Evolutionary conservation across 92 coral and sea anemone genomes (phyloP).

Genomic region (Porites divaricata): DNA sequence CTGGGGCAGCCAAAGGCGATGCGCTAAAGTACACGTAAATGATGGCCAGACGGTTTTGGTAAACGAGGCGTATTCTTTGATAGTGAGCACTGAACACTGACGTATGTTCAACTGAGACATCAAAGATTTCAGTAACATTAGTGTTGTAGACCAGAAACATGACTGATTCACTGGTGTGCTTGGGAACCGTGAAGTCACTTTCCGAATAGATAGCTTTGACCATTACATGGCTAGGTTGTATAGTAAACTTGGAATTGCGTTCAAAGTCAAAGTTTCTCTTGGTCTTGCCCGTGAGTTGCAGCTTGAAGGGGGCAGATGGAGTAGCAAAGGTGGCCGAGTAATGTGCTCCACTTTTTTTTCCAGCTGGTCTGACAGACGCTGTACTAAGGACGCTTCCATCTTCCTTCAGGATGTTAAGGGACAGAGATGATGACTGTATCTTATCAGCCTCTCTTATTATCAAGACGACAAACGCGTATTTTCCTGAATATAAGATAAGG

Average conservation of each 20-base stretch:
- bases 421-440: constrained; percentile 40
- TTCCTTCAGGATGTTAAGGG: constrained; percentile 56
- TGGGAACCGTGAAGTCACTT: constrained; percentile 68
- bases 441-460: constrained; percentile 64
- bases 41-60: constrained; percentile 41
- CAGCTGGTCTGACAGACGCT: constrained; percentile 52
- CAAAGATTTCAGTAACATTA: constrained; percentile 72
- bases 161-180: constrained; percentile 45
- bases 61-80: constrained; percentile 17
- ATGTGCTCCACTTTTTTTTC: constrained; percentile 54
- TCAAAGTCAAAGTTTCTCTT: constrained; percentile 62
- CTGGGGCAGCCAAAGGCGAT: constrained; percentile 45
- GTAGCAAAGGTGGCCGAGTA: constrained; percentile 67
- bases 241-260: constrained; percentile 50
- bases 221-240: constrained; percentile 63
- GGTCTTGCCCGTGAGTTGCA: constrained; percentile 73
- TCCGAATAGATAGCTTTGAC: constrained; percentile 59
- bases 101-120: constrained; percentile 62
- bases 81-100: constrained; percentile 33
- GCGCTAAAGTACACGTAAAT: constrained; percentile 60
- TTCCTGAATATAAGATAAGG: constrained; percentile 29
- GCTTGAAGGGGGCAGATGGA: constrained; percentile 64
- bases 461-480: constrained; percentile 54
- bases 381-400: constrained; percentile 29
- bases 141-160: constrained; percentile 67